Evolutionary conservation across 2,113 vertebrate genomes (phyloP).

Genomic region (Salvator merianae): DNA sequence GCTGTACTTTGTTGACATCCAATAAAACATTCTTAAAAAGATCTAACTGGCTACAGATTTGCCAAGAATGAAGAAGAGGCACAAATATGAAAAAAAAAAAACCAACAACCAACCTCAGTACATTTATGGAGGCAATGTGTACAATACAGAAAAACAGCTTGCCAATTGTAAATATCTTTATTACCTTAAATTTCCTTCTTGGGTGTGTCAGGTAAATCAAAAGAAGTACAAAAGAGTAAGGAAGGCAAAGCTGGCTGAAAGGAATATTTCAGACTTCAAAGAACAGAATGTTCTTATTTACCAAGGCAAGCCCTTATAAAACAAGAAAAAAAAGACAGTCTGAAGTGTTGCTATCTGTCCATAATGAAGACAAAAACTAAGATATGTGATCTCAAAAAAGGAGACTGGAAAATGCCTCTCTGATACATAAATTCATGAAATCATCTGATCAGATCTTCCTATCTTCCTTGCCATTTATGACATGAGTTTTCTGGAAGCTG

Average conservation of each 20-base stretch:
- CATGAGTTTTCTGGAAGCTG: background rate
- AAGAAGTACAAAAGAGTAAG: background rate
- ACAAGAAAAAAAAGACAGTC: background rate
- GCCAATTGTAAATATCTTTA: slow-evolving; percentile 13
- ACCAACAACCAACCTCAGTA: too few species aligned
- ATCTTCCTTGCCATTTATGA: background rate
- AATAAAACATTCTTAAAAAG: background rate
- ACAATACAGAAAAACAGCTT: slow-evolving; percentile 3
- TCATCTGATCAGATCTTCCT: background rate
- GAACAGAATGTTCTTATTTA: slow-evolving; percentile 7
- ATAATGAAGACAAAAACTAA: background rate
- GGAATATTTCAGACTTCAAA: background rate
- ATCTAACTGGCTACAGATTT: background rate
- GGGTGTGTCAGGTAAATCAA: background rate
- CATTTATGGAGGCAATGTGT: slow-evolving; percentile 6
- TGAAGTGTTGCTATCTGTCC: background rate
- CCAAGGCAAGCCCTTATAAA: slow-evolving; percentile 9
- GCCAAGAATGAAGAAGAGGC: background rate
- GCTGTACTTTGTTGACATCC: background rate
- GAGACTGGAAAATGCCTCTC: fast-evolving
- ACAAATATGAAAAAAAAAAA: background rate
- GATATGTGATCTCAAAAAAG: background rate
- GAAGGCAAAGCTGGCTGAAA: background rate
- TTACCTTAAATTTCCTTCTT: slow-evolving; percentile 7
- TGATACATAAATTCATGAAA: slow-evolving; percentile 12